Conservation (phyloP, 1,140 invertebrate species). For the Hyposmocoma kahamanoa region DNA sequence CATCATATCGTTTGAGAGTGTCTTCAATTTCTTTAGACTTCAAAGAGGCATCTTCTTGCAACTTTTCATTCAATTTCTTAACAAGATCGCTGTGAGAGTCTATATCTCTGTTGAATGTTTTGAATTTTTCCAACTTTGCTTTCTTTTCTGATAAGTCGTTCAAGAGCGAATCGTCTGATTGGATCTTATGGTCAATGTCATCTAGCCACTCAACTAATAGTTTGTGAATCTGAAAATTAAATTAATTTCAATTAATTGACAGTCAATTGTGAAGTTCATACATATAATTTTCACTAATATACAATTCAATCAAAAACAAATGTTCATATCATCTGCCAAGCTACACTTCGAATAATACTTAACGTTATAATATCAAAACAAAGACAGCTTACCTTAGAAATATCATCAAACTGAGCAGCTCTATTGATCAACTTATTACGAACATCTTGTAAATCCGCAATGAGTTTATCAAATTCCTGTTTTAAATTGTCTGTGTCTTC, state of each 20-base stretch:
- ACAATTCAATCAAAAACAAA: too few relatives aligned
- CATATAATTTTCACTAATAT: too few relatives aligned
- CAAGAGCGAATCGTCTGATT: conserved; percentile 79
- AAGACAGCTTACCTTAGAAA: conserved; percentile 81
- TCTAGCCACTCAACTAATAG: conserved; percentile 88
- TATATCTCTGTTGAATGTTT: conserved; percentile 84
- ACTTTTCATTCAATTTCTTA: conserved; percentile 80
- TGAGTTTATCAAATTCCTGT: conserved; percentile 89
- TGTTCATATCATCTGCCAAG: too few relatives aligned
- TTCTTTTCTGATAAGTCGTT: conserved; percentile 94
- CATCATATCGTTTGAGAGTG: conserved; percentile 81
- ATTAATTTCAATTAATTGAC: background rate
- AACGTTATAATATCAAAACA: too few relatives aligned
- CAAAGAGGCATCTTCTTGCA: conserved; percentile 79
- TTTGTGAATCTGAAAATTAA: conserved; percentile 74
- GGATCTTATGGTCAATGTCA: conserved; percentile 88
- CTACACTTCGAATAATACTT: too few relatives aligned
- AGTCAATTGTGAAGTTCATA: too few relatives aligned
- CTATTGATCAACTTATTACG: conserved; percentile 82
- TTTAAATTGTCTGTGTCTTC: conserved; percentile 92
- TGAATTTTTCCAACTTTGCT: conserved; percentile 88
- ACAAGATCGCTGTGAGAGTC: conserved; percentile 83
- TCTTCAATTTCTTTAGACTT: conserved; percentile 80
- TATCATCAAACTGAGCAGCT: conserved; percentile 86
- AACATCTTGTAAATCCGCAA: conserved; percentile 85